These are phyloP conservation scores for Geodia barretti DNA, from an alignment of 37 sponge, comb jelly and placozoan species.

Conservation along the genomic window DNA sequence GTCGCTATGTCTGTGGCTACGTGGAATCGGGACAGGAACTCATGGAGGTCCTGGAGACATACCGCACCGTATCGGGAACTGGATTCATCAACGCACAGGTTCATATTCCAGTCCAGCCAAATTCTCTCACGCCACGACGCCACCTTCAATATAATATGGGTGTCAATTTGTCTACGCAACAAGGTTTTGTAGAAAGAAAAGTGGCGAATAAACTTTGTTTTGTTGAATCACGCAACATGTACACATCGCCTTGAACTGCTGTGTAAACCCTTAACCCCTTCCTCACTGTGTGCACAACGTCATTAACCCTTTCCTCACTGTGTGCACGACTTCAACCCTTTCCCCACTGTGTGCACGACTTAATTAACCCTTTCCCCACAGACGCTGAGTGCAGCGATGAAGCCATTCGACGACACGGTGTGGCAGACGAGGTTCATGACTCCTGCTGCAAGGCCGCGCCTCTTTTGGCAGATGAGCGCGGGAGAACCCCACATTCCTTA, in stretches of 20 bases:
- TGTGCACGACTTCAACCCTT: not conserved
- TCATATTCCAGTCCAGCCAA: too few species aligned
- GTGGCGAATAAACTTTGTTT: too few species aligned
- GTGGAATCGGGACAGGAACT: constrained; percentile 66
- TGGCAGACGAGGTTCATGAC: constrained; percentile 65
- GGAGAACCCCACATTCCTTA: constrained; percentile 85
- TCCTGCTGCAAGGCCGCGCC: constrained; percentile 62
- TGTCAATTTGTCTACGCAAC: too few species aligned
- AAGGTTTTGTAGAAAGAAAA: too few species aligned
- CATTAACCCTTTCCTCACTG: too few species aligned
- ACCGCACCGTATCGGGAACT: constrained; percentile 43
- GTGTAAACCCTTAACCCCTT: too few species aligned
- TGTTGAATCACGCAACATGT: too few species aligned
- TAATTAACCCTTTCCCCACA: not conserved
- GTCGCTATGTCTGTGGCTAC: constrained; percentile 63
- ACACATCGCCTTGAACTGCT: too few species aligned
- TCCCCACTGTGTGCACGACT: not conserved
- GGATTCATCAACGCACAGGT: constrained; percentile 21
- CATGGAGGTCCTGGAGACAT: constrained; percentile 57
- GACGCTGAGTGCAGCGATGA: constrained; percentile 22
- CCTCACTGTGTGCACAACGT: too few species aligned
- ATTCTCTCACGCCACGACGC: too few species aligned
- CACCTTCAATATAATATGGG: not conserved
- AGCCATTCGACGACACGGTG: constrained; percentile 27
- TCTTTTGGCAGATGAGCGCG: constrained; percentile 85